Percentiles rank a stretch among this genome's conserved stretches.
Conservation (phyloP, 2,797 vertebrate species). For the Nannoperca obscura region DNA sequence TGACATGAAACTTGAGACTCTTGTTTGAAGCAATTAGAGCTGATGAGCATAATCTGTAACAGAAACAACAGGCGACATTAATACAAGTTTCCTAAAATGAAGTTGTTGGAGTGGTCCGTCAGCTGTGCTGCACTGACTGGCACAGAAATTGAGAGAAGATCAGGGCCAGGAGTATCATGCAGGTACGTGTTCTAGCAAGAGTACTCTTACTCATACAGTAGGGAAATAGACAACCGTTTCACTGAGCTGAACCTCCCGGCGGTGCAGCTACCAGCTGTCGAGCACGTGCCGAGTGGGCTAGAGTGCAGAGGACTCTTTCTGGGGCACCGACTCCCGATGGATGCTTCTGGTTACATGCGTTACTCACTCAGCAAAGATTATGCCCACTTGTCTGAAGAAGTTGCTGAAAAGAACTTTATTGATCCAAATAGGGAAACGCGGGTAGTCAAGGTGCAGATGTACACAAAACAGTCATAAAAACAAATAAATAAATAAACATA, state of each 20-base stretch:
- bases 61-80: too few relatives aligned
- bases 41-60: too few relatives aligned
- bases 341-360: constrained; percentile 13
- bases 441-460: too few relatives aligned
- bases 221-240: constrained; percentile 21
- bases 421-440: too few relatives aligned
- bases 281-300: constrained; percentile 45
- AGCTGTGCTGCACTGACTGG: background rate
- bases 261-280: constrained; percentile 36
- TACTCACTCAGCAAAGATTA: constrained; percentile 11
- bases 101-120: background rate
- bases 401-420: background rate
- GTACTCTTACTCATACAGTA: background rate
- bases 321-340: background rate
- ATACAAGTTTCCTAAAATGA: background rate
- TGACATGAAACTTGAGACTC: too few relatives aligned
- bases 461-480: too few relatives aligned
- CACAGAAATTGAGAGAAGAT: constrained; percentile 2
- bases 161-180: background rate
- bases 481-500: too few relatives aligned
- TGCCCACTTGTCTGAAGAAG: background rate
- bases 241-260: constrained; percentile 30
- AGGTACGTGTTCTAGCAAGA: constrained; percentile 17
- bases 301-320: constrained; percentile 49
- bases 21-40: too few relatives aligned